These are phyloP conservation scores for Apoderus coryli DNA, from an alignment of 2,888 invertebrate species.

Conservation along the genomic window DNA sequence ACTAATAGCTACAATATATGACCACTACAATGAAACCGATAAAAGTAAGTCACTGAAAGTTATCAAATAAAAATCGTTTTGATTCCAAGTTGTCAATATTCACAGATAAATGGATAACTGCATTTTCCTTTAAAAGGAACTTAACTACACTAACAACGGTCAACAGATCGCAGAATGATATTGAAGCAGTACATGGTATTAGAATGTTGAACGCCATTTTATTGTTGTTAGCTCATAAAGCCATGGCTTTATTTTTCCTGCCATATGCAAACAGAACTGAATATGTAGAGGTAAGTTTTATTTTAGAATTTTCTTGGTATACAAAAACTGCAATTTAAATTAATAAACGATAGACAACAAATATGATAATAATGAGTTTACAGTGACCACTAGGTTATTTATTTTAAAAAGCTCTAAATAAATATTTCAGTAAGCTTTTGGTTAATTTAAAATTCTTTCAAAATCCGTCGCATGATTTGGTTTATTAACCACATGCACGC, in stretches of 20 bases:
- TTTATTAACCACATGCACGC: too few relatives aligned
- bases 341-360: background rate
- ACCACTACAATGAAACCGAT: slow-evolving; percentile 19
- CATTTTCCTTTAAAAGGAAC: slow-evolving; percentile 50
- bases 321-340: background rate
- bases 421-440: too few relatives aligned
- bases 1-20: slow-evolving; percentile 25
- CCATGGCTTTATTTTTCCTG: slow-evolving; percentile 54
- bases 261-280: slow-evolving; percentile 50
- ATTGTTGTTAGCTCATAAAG: slow-evolving; percentile 50
- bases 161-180: slow-evolving; percentile 39
- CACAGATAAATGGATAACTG: slow-evolving; percentile 37
- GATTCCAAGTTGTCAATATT: too few relatives aligned
- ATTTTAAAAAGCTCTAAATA: too few relatives aligned
- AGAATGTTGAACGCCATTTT: slow-evolving; percentile 48
- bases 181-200: slow-evolving; percentile 50
- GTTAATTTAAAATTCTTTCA: too few relatives aligned
- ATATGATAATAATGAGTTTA: slow-evolving; percentile 1
- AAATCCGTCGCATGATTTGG: too few relatives aligned
- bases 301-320: too few relatives aligned
- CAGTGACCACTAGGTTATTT: too few relatives aligned
- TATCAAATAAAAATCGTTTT: too few relatives aligned
- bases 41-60: slow-evolving; percentile 23
- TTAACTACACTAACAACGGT: slow-evolving; percentile 38
- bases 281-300: slow-evolving; percentile 44